Evolutionary conservation across 2,797 vertebrate genomes (phyloP).

Genomic region (Dendrocincla tyrannina): DNA sequence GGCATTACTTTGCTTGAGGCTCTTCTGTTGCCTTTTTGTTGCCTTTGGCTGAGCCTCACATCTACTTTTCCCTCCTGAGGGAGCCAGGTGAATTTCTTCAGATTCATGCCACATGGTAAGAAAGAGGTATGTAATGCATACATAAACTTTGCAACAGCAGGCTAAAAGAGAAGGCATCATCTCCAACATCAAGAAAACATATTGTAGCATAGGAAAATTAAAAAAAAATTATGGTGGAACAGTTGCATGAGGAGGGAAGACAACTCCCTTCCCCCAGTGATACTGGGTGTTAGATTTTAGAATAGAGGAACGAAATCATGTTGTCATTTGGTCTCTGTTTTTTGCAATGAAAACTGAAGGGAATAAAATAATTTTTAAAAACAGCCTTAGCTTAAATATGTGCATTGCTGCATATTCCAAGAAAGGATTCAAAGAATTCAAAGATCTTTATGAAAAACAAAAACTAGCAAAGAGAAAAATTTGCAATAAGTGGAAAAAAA

Average conservation of each 20-base stretch:
- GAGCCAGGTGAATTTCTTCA: background rate
- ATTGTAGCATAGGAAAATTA: background rate
- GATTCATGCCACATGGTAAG: background rate
- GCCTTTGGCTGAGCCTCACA: background rate
- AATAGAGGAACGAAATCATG: background rate
- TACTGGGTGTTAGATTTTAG: background rate
- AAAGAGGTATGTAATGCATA: background rate
- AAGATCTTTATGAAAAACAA: constrained; percentile 58
- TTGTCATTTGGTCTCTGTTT: background rate
- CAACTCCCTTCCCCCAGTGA: background rate
- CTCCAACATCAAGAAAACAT: background rate
- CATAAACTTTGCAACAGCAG: background rate
- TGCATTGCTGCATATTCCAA: background rate
- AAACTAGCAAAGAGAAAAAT: constrained; percentile 38
- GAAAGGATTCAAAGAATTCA: constrained; percentile 22
- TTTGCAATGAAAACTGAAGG: background rate
- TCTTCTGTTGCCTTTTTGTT: background rate
- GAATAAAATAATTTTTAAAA: constrained; percentile 1
- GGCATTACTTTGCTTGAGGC: background rate
- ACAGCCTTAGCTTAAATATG: background rate
- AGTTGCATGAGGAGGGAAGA: background rate
- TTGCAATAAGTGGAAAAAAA: constrained; percentile 45
- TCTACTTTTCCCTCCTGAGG: background rate
- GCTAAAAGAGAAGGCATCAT: background rate
- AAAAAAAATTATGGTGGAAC: background rate